Conservation (phyloP, 2,113 vertebrate genomes). For the Gambusia affinis region DNA sequence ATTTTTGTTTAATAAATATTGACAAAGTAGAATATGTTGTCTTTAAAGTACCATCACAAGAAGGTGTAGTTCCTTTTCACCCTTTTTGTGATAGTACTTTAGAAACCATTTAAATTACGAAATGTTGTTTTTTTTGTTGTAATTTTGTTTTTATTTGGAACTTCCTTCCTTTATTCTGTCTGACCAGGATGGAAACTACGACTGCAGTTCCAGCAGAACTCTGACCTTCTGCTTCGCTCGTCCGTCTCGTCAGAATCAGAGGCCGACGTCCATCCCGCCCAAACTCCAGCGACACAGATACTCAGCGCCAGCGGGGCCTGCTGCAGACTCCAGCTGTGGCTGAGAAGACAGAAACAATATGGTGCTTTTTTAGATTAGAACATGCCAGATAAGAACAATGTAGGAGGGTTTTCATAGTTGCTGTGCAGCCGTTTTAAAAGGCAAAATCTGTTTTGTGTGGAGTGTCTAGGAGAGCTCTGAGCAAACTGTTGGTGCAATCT, state of each 20-base stretch:
- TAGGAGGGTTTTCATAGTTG: constrained; percentile 8
- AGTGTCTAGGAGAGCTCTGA: constrained; percentile 13
- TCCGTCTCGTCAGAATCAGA: constrained; percentile 81
- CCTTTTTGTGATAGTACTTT: no score
- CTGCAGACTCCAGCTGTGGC: constrained; percentile 75
- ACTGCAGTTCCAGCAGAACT: constrained; percentile 88
- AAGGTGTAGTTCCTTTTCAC: background rate
- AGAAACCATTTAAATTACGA: no score
- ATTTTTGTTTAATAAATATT: no score
- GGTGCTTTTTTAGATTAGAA: constrained; percentile 1
- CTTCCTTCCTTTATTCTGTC: constrained; percentile 26
- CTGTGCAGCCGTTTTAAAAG: constrained; percentile 5
- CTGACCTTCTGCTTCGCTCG: constrained; percentile 92
- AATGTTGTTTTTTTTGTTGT: no score
- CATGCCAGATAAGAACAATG: no score
- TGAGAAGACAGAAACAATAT: constrained; percentile 48
- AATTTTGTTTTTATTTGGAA: background rate
- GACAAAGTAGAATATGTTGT: no score
- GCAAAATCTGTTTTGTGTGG: constrained; percentile 6
- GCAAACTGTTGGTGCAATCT: constrained; percentile 37
- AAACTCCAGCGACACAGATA: constrained; percentile 80
- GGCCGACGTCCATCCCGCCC: constrained; percentile 85
- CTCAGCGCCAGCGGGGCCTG: constrained; percentile 69
- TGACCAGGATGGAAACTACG: constrained; percentile 87
- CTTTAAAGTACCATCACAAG: background rate